Evolutionary conservation across 2,888 invertebrate species (phyloP).

Genomic region (Napeogenes sylphis): DNA sequence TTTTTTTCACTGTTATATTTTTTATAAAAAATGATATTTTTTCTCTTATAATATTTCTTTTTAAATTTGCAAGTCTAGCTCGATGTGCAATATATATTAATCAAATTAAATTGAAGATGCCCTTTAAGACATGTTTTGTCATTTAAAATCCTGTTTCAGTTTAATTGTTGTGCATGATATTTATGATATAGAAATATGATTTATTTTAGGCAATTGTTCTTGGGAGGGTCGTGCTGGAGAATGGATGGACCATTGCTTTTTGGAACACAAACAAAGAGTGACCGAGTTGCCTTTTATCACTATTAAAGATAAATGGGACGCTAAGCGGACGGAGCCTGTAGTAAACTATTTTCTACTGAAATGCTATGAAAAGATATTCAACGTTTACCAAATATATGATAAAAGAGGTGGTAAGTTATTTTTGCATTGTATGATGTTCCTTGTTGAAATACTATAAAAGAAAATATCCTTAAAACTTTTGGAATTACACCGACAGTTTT

Average conservation of each 20-base stretch:
- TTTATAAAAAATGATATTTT: no score
- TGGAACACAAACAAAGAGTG: constrained; percentile 71
- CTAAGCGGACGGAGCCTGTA: constrained; percentile 67
- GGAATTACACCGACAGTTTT: no score
- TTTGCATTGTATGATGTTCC: not conserved
- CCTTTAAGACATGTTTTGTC: not conserved
- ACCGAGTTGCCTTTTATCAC: constrained; percentile 72
- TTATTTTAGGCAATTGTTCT: constrained; percentile 65
- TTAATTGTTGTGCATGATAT: not conserved
- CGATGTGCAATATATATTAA: no score
- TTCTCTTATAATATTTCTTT: no score
- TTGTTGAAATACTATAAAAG: not conserved
- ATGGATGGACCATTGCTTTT: constrained; percentile 80
- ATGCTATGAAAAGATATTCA: constrained; percentile 70
- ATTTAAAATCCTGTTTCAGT: no score
- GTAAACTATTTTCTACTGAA: constrained; percentile 68
- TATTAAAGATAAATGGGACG: constrained; percentile 68
- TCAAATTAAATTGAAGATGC: no score
- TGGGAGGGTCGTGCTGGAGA: constrained; percentile 79
- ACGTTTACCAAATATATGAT: constrained; percentile 75
- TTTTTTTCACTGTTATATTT: no score
- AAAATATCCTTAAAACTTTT: no score
- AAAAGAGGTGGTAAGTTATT: constrained; percentile 55
- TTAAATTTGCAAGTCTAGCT: no score
- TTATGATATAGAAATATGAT: constrained; percentile 8